Evolutionary conservation across 2,888 invertebrate genomes (phyloP).

Genomic region (Agrochola lota): DNA sequence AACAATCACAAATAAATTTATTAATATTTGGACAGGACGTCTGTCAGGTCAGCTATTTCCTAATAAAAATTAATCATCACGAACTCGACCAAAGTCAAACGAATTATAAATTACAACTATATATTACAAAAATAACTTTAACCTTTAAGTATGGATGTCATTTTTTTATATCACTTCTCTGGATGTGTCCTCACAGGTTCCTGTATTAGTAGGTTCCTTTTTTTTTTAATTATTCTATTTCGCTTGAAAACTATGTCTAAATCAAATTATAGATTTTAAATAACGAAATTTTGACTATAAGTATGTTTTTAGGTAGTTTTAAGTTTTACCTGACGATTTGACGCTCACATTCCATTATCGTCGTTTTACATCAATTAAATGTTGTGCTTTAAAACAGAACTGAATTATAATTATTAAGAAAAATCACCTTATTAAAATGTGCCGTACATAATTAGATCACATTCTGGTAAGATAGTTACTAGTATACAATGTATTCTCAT

Average conservation of each 20-base stretch:
- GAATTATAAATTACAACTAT: conserved; percentile 19
- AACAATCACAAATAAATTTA: neutral
- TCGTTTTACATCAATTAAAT: neutral
- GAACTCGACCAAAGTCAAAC: conserved; percentile 1
- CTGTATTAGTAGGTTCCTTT: neutral
- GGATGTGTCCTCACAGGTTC: too few relatives aligned
- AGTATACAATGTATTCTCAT: neutral
- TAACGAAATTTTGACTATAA: neutral
- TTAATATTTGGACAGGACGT: neutral
- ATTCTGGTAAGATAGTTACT: neutral
- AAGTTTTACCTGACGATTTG: neutral
- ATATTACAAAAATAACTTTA: conserved; percentile 22
- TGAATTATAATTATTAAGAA: neutral
- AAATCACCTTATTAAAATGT: neutral
- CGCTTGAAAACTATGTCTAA: neutral
- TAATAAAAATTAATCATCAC: neutral
- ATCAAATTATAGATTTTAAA: neutral
- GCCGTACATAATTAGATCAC: neutral
- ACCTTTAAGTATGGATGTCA: neutral
- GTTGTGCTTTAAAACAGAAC: neutral
- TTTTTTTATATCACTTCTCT: neutral
- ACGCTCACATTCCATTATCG: neutral
- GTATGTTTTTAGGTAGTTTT: neutral
- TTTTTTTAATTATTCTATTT: neutral
- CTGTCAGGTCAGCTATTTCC: neutral